These are phyloP conservation scores for Steromphala cineraria DNA, from an alignment of 2,888 invertebrate species.

Conservation along the genomic window DNA sequence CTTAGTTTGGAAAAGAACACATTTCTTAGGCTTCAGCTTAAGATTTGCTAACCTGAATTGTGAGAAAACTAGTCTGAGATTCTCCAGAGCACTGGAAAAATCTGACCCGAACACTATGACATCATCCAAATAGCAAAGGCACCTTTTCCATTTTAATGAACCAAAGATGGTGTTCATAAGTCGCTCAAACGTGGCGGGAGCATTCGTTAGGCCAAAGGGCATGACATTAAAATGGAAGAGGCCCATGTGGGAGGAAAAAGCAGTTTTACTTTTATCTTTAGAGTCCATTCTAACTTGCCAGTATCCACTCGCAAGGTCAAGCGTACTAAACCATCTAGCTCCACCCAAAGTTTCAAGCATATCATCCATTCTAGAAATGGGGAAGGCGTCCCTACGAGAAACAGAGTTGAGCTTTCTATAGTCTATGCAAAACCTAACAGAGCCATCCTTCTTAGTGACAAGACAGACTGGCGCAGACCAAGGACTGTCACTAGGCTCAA, in stretches of 20 bases:
- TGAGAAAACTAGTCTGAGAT: neutral
- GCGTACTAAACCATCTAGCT: neutral
- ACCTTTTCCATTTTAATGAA: neutral
- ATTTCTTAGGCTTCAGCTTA: neutral
- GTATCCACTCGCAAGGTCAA: neutral
- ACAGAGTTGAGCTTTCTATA: neutral
- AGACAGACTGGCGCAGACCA: too few relatives aligned
- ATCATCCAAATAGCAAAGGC: neutral
- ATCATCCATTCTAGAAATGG: neutral
- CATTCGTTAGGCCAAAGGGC: too few relatives aligned
- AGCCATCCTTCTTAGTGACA: too few relatives aligned
- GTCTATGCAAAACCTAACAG: neutral
- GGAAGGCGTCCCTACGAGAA: too few relatives aligned
- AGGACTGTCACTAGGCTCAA: too few relatives aligned
- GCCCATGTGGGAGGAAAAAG: too few relatives aligned
- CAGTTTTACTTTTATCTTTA: too few relatives aligned
- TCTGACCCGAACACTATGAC: neutral
- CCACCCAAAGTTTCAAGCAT: neutral
- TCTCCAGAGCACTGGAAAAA: neutral
- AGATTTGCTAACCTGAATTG: too few relatives aligned
- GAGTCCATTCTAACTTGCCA: neutral
- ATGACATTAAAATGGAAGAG: too few relatives aligned
- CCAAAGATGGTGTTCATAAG: too few relatives aligned
- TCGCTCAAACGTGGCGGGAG: too few relatives aligned
- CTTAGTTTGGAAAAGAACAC: neutral